Conservation (phyloP, 2,888 invertebrate genomes). For the Lepidonotus clava region DNA sequence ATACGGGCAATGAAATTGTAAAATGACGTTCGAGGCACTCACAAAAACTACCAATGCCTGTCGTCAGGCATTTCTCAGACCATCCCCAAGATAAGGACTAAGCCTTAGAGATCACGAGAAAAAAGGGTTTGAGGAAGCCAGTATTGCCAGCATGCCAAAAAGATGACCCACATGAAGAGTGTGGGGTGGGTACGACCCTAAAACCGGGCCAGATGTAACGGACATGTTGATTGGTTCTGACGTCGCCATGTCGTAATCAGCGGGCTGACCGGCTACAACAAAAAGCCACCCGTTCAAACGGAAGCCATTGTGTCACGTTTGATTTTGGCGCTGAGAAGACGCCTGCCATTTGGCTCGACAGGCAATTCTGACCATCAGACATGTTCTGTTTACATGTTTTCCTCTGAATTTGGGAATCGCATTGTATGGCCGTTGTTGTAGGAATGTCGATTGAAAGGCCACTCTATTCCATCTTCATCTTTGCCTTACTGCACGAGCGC, state of each 20-base stretch:
- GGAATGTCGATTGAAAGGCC: no score
- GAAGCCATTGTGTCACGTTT: background rate
- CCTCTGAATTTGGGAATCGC: no score
- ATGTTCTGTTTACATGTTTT: background rate
- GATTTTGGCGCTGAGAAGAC: background rate
- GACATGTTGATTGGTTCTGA: conserved; percentile 19
- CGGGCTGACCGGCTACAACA: background rate
- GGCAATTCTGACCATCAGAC: conserved; percentile 9
- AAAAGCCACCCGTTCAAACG: conserved; percentile 12
- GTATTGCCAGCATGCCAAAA: background rate
- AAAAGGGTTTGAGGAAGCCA: background rate
- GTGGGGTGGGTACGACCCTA: background rate
- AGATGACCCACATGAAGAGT: background rate
- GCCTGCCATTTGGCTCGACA: background rate
- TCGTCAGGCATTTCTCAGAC: background rate
- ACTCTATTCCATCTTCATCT: no score
- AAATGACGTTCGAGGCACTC: background rate
- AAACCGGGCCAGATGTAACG: conserved; percentile 8
- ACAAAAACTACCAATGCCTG: background rate
- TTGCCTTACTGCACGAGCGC: no score
- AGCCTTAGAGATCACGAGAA: background rate
- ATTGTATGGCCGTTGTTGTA: no score
- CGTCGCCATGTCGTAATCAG: background rate
- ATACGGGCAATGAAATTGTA: no score
- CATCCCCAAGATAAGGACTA: conserved; percentile 20